These are phyloP conservation scores for Anthopleura sola DNA, from an alignment of 64 coral and sea anemone genomes.

Conservation along the genomic window DNA sequence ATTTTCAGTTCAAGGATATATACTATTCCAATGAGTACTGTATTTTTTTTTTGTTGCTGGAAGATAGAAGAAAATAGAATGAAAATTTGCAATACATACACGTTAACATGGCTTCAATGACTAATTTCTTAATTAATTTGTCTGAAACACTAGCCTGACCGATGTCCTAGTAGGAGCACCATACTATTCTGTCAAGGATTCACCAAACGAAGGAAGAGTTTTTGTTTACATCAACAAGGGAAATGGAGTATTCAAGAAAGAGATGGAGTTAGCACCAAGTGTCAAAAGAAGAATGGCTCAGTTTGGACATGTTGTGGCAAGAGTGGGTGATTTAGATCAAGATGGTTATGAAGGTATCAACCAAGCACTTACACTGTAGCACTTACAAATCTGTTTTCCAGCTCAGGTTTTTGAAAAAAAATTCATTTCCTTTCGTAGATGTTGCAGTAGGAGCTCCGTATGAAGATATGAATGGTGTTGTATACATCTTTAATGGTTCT, in stretches of 20 bases:
- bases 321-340: conserved; percentile 77
- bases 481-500: conserved; percentile 84
- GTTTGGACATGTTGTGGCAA: conserved; percentile 80
- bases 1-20: too few species aligned
- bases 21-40: too few species aligned
- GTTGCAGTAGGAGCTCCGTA: conserved; percentile 82
- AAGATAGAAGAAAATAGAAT: too few species aligned
- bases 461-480: conserved; percentile 37
- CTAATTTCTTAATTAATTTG: neutral
- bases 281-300: conserved; percentile 10
- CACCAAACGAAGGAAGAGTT: conserved; percentile 60
- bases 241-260: conserved; percentile 28
- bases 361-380: too few species aligned
- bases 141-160: conserved; percentile 27
- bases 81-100: too few species aligned
- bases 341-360: conserved; percentile 76
- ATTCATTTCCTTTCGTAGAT: conserved; percentile 46
- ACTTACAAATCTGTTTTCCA: too few species aligned
- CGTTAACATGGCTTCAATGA: neutral
- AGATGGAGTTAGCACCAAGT: conserved; percentile 28
- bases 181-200: conserved; percentile 60
- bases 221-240: conserved; percentile 81
- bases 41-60: too few species aligned
- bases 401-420: too few species aligned
- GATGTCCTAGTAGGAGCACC: conserved; percentile 89